These are phyloP conservation scores for Mylabris phalerata DNA, from an alignment of 1,140 invertebrate species.

Conservation along the genomic window DNA sequence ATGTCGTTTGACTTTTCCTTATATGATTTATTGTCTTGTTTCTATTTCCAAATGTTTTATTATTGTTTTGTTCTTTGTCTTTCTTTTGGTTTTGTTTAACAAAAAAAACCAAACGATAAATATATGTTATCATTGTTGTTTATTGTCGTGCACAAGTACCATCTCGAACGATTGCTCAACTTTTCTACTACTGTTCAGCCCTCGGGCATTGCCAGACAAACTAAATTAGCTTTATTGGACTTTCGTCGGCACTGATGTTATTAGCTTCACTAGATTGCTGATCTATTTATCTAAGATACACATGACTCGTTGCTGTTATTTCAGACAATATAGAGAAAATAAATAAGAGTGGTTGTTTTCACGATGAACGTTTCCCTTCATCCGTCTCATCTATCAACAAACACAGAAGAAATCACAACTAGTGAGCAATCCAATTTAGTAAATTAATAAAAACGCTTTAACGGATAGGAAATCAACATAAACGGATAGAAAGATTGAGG, in stretches of 20 bases:
- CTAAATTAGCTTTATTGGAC: conserved; percentile 34
- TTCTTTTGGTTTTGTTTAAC: background rate
- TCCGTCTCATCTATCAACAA: no score
- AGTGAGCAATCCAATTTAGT: no score
- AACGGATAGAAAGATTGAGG: no score
- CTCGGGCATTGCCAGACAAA: conserved; percentile 31
- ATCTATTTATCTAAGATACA: conserved; percentile 34
- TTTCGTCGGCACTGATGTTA: conserved; percentile 33
- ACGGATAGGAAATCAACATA: no score
- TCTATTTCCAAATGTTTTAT: conserved; percentile 11
- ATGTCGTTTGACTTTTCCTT: conserved; percentile 24
- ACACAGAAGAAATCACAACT: no score
- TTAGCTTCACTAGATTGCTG: conserved; percentile 34
- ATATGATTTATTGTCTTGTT: conserved; percentile 28
- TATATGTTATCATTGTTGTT: background rate
- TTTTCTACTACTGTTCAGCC: conserved; percentile 11
- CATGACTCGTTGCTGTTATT: conserved; percentile 1
- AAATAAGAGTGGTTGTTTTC: no score
- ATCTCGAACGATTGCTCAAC: conserved; percentile 18
- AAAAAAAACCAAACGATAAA: no score
- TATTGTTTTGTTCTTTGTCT: conserved; percentile 9
- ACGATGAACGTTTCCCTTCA: no score
- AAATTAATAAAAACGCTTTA: no score
- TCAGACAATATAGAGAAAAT: no score
- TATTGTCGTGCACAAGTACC: background rate